These are phyloP conservation scores for human DNA, from an alignment of 2,113 vertebrate species.

Conservation along the genomic window DNA sequence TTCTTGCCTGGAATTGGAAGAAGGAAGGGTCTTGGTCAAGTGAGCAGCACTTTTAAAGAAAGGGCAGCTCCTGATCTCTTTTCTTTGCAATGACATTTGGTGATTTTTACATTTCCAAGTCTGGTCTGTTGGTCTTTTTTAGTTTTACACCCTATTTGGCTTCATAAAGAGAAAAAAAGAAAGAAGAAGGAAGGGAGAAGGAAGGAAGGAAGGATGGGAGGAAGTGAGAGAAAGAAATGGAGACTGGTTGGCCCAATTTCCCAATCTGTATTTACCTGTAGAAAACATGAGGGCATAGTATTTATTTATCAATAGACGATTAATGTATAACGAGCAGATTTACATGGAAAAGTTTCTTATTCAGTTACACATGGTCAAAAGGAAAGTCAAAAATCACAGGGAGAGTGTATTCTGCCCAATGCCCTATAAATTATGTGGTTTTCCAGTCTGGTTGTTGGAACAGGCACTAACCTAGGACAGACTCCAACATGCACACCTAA, in stretches of 20 bases:
- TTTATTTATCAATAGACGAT: background rate
- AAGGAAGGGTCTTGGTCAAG: background rate
- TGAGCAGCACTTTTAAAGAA: background rate
- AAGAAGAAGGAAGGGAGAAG: background rate
- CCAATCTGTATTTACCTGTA: background rate
- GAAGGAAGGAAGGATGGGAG: background rate
- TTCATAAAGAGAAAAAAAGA: background rate
- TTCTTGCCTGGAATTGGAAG: background rate
- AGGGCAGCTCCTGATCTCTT: background rate
- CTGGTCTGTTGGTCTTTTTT: background rate
- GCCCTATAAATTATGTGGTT: background rate
- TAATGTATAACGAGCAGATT: background rate
- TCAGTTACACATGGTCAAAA: background rate
- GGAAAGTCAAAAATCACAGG: background rate
- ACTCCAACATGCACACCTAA: background rate
- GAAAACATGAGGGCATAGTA: background rate
- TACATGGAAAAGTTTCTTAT: background rate
- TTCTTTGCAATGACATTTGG: background rate
- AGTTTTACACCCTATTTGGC: background rate
- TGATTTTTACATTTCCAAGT: background rate
- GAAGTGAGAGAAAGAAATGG: background rate
- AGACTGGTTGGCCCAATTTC: background rate
- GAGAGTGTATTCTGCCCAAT: background rate
- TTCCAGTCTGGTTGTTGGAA: background rate
- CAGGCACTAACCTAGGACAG: background rate